Evolutionary conservation across 2,888 invertebrate genomes (phyloP).

Genomic region (Drosophila buzzatii): DNA sequence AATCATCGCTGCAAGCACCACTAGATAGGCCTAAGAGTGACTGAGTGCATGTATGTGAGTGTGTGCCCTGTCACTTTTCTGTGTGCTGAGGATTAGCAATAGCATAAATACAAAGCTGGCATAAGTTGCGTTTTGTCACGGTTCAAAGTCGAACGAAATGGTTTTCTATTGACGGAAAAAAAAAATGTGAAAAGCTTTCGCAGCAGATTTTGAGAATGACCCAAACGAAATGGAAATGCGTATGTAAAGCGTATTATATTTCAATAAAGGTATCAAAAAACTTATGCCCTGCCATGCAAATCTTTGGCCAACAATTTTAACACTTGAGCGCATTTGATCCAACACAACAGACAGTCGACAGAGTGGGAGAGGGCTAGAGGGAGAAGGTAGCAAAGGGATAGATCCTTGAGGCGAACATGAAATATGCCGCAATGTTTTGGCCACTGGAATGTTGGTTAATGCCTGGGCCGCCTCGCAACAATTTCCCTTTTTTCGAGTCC

Average conservation of each 20-base stretch:
- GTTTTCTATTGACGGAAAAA: constrained; percentile 12
- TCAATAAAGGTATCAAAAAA: constrained; percentile 68
- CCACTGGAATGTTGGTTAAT: constrained; percentile 72
- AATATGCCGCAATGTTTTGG: constrained; percentile 75
- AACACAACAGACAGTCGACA: constrained; percentile 9
- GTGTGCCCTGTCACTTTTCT: constrained; percentile 3
- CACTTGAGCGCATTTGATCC: constrained; percentile 71
- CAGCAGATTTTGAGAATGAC: constrained; percentile 15
- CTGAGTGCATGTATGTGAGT: constrained; percentile 9
- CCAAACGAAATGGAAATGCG: constrained; percentile 55
- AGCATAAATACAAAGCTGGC: constrained; percentile 62
- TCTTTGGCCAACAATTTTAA: constrained; percentile 75
- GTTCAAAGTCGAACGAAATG: constrained; percentile 37
- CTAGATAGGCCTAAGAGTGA: constrained; percentile 23
- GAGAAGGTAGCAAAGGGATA: background rate
- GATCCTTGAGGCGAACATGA: constrained; percentile 72
- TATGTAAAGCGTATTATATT: constrained; percentile 68
- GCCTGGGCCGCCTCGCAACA: constrained; percentile 43
- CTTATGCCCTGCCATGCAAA: constrained; percentile 66
- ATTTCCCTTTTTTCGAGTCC: constrained; percentile 39
- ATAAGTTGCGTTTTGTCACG: constrained; percentile 79
- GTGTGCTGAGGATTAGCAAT: constrained; percentile 60
- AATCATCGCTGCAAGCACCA: constrained; percentile 1
- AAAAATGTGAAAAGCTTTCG: constrained; percentile 36
- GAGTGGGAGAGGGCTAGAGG: background rate